Evolutionary conservation across 1,140 invertebrate species (phyloP), one percentile per base, ranked within the genome.

Genomic region (Drosophila ironensis): DNA sequence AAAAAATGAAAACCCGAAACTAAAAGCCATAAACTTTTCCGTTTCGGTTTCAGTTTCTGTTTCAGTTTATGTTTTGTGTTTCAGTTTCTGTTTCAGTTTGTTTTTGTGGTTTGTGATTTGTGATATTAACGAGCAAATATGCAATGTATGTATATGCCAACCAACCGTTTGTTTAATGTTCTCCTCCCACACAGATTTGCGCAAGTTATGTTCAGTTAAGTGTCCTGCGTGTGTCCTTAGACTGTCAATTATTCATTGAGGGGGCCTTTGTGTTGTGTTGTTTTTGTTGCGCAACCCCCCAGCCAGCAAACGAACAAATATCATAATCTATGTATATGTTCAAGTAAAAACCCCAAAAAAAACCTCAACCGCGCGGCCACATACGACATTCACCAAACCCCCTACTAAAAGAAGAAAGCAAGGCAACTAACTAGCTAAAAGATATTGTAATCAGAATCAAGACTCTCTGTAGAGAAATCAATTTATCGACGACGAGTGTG

Each of bases 131-230:
- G 33, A 27, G 52, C 50, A 72, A 78, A 80, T 74, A 70, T 70
- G 77, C 30, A 73, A 61, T 74, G 56, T 80, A 30, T 80, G 70
- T 24, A 51, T n/a, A n/a, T n/a, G n/a, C n/a, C n/a, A n/a, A n/a
- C 37, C 45, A 41, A 53, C 12, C 42, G 45, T 48, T 50, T 63
- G 57, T 64, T 64, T 64, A 64, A 64, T 60, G 56, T 60, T 60
- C 56, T 69, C 51, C 48, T 61, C 28, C 57, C 59, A 67, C 71
- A 80, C 77, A 86, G 80, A 89, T 88, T 72, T 86, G 72, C 76
- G 82, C 88, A 89, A 88, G 82, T 89, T 88, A 82, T 89, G 87
- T 89, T 89, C 84, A 73, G 84, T 88, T 87, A 88, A 88, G 69
- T 80, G 74, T 75, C 67, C 60, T 56, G 70, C 73, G 70, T 72